A percentile compares a stretch with the other conserved stretches of the same genome.
Conservation (phyloP, 2,888 invertebrate genomes). For the Lepidonotus clava region DNA sequence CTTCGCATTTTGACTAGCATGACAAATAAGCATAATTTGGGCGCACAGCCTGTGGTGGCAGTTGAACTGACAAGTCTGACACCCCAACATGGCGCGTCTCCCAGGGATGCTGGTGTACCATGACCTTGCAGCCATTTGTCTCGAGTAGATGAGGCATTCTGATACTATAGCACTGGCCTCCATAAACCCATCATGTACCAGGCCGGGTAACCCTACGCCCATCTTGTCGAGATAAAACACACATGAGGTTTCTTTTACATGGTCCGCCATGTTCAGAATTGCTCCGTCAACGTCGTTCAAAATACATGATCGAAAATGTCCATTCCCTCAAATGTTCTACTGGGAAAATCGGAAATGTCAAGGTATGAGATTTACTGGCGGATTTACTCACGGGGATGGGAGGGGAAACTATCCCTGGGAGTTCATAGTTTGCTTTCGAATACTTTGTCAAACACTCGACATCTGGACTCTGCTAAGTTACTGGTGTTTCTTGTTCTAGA, state of each 20-base stretch:
- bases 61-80: conserved; percentile 54
- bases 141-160: conserved; percentile 3
- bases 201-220: too few relatives aligned
- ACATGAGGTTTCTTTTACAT: too few relatives aligned
- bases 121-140: conserved; percentile 56
- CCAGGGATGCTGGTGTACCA: not conserved
- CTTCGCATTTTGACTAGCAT: conserved; percentile 58
- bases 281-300: too few relatives aligned
- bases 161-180: not conserved
- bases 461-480: conserved; percentile 5
- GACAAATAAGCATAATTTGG: conserved; percentile 58
- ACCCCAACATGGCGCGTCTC: conserved; percentile 40
- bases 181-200: conserved; percentile 17
- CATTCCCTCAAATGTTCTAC: too few relatives aligned
- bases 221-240: too few relatives aligned
- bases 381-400: too few relatives aligned
- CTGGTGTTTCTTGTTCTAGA: conserved; percentile 28
- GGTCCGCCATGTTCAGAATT: too few relatives aligned
- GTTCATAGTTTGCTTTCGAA: not conserved
- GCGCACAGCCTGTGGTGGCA: conserved; percentile 36
- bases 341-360: too few relatives aligned
- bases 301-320: too few relatives aligned
- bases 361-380: too few relatives aligned
- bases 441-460: not conserved
- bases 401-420: not conserved